Base-by-base conservation (phyloP, 2,888 invertebrate species). In the Epiblema foenella region DNA sequence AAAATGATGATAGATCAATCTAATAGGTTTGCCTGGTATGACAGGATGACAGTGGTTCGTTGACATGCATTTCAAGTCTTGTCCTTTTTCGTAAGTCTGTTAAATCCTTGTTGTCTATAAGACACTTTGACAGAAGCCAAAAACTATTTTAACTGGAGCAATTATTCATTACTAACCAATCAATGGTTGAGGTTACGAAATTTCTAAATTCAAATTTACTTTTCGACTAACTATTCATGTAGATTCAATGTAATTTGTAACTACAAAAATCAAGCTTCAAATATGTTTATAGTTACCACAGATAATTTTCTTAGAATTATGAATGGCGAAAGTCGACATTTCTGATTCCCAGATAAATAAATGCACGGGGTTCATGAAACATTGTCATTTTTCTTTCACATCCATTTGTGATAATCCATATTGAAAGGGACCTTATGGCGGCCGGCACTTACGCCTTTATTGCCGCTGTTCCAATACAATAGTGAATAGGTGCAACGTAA, bases 301-400 rank as follows among this genome's bases (percentile, higher is more conserved):
- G 42, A 42, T 42, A 42, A 42, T 12, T 42, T 33, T 10, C 29
- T 17, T 17, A 0, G 37, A 57, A 18, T 37, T 37, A 11, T 37
- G 33, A 57, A 57, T n/a, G 15, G 15, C 1, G 29, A 17, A 9
- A 7, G 9, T 42, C 2, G 42, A 42, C 24, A 59, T 20, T n/a
- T 24, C n/a, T 4, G 59, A 42, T 42, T 59, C 59, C 59, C 59
- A 46, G 42, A 59, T 59, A 59, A 59, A 42, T 59, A 59, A 59
- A 59, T 59, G 59, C 59, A 42, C 24, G 42, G 59, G 59, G 15
- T n/a, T 46, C 42, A 15, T 15, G 59, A 24, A 46, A 46, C n/a
- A 46, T n/a, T n/a, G 46, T 12, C n/a, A 46, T 7, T n/a, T 46
- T 46, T n/a, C n/a, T n/a, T 46, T 46, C 8, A n/a, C 46, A 46